phyloP scores from a whole-genome alignment of 1,140 invertebrate species.

The Kradibia gibbosae region DNA sequence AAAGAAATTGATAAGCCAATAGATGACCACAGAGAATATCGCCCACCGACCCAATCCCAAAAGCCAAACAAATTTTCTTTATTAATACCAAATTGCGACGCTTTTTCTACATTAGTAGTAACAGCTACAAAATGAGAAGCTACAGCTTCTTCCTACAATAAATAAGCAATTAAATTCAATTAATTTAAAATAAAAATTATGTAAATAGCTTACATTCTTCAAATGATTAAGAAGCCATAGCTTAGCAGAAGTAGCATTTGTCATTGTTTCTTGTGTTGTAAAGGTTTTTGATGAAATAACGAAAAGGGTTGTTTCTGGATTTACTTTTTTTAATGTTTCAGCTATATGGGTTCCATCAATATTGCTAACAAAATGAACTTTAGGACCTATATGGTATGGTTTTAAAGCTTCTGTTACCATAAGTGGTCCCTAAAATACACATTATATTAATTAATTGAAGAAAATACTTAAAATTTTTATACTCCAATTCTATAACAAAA shows the following conservation, averaged over 20 bases:
- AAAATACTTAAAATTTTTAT: not conserved
- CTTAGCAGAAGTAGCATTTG: conserved; percentile 98
- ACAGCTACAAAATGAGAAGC: conserved; percentile 98
- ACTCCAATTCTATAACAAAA: not conserved
- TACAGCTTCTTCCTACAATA: conserved; percentile 83
- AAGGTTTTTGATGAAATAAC: conserved; percentile 99
- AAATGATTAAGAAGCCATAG: conserved; percentile 91
- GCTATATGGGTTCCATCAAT: conserved; percentile 99
- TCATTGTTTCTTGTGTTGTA: conserved; percentile 99
- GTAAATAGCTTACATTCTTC: conserved; percentile 83
- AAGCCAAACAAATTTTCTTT: conserved; percentile 99
- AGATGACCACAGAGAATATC: conserved; percentile 98
- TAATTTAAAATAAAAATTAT: conserved; percentile 30
- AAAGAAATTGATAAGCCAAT: conserved; percentile 97
- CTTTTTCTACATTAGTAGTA: conserved; percentile 94
- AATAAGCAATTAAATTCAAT: conserved; percentile 29
- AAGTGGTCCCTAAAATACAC: conserved; percentile 84
- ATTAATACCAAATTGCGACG: conserved; percentile 97
- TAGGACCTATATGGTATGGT: conserved; percentile 89
- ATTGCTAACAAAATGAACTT: conserved; percentile 98
- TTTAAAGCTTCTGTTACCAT: conserved; percentile 99
- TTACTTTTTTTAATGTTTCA: conserved; percentile 91
- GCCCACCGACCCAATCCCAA: conserved; percentile 99
- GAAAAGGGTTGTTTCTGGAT: conserved; percentile 95
- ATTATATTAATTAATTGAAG: conserved; percentile 31